These are phyloP conservation scores for Aspidiotus rigidus DNA, from an alignment of 2,888 invertebrate genomes.

Conservation along the genomic window DNA sequence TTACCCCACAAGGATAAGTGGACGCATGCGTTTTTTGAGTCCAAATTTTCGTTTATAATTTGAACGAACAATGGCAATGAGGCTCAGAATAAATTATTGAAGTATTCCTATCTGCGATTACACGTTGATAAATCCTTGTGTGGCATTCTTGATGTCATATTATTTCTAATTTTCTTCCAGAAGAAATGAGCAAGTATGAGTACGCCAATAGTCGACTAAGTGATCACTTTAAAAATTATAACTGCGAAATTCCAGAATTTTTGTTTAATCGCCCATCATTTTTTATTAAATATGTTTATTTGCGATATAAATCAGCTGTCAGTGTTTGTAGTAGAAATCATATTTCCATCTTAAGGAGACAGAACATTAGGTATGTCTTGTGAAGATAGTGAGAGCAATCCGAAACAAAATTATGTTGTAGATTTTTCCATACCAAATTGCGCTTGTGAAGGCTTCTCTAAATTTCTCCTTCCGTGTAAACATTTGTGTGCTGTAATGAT, in stretches of 20 bases:
- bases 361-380: neutral
- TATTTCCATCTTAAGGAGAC: neutral
- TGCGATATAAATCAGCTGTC: neutral
- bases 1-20: neutral
- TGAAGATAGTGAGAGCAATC: neutral
- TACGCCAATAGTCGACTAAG: neutral
- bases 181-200: neutral
- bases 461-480: conserved; percentile 6
- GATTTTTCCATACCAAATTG: conserved; percentile 2
- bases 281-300: conserved; percentile 1
- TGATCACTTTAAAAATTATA: neutral
- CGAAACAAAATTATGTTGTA: neutral
- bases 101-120: neutral
- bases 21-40: neutral
- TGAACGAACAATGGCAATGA: conserved; percentile 8
- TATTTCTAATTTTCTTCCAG: neutral
- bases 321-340: neutral
- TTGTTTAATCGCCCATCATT: neutral
- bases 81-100: neutral
- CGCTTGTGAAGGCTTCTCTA: conserved; percentile 6
- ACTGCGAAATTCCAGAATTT: conserved; percentile 1
- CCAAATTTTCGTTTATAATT: neutral
- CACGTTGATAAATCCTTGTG: neutral
- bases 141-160: neutral
- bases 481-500: conserved; percentile 17